Evolutionary conservation across 1,140 invertebrate genomes (phyloP), one percentile per base, ranked within the genome.

Genomic region (Diplogasteroides magnus): DNA sequence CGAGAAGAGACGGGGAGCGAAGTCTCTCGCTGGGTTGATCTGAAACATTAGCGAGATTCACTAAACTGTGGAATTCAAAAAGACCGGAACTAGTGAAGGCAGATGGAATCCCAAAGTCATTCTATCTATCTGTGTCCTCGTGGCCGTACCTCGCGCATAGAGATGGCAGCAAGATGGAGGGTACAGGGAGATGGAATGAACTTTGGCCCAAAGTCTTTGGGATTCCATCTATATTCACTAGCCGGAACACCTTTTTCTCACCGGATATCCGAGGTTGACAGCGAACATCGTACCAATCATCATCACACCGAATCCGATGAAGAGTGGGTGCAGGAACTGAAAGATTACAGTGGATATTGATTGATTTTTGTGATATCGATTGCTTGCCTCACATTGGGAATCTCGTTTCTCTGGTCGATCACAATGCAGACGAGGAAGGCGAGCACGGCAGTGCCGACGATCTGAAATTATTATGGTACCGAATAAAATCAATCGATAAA

Each of bases 371-470:
- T 11, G 6, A 48, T 19, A 6, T 11, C 37, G 19, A 48, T 11
- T 48, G 37, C 19, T n/a, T n/a, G n/a, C n/a, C n/a, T n/a, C n/a
- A 48, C 57, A 15, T n/a, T 67, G 31, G 74, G 74, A 31, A 75
- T 74, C 63, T 71, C 63, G 65, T 75, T 75, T 27, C 74, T 28
- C 48, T 68, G 60, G 29, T 75, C 74, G 48, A 74, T 64, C 28
- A 75, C 83, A 48, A 86, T 87, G 70, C 86, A 77, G 13, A 88
- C 81, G 58, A 83, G 83, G 14, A 87, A 77, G 70, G 87, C 74
- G n/a, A 88, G 76, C 25, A 88, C 37, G 14, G 80, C 84, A 2
- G 87, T 88, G n/a, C 85, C 86, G 37, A 87, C 77, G 15, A 88
- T 56, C 68, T 70, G 68, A 59, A 64, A 70, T 55, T 48, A 48